Evolutionary conservation across 2,888 invertebrate genomes (phyloP).

Genomic region (Eretmocerus hayati): DNA sequence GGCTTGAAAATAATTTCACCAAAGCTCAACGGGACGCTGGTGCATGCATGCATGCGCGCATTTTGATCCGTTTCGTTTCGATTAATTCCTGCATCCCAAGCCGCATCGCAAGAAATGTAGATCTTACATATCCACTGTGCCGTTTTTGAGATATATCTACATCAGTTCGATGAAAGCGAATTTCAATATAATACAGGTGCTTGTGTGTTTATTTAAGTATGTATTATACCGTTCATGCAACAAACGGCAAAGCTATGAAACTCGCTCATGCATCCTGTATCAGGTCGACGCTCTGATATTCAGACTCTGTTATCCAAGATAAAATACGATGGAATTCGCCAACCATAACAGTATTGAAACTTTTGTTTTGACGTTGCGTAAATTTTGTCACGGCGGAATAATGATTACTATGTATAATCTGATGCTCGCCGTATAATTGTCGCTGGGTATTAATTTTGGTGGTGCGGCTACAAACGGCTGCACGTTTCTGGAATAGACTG

Average conservation of each 20-base stretch:
- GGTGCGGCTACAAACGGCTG: too few species aligned
- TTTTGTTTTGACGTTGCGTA: background rate
- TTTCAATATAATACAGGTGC: background rate
- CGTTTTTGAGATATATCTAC: background rate
- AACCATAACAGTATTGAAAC: background rate
- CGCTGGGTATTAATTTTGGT: too few species aligned
- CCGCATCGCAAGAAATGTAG: too few species aligned
- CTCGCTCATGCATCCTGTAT: slow-evolving; percentile 9
- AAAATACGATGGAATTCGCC: background rate
- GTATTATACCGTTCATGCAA: slow-evolving; percentile 14
- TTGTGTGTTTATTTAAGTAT: background rate
- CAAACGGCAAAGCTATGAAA: slow-evolving; percentile 6
- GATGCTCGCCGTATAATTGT: too few species aligned
- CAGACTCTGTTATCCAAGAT: slow-evolving; percentile 12
- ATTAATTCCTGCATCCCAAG: slow-evolving; percentile 10
- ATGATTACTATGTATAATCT: too few species aligned
- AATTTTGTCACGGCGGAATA: too few species aligned
- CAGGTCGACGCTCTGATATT: slow-evolving; percentile 14
- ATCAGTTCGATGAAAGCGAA: slow-evolving; percentile 19
- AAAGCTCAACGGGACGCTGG: too few species aligned
- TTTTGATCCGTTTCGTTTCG: background rate
- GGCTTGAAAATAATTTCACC: too few species aligned
- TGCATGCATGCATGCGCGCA: slow-evolving; percentile 1
- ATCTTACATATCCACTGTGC: too few species aligned
- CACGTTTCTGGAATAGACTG: too few species aligned